Evolutionary conservation across 2,888 invertebrate genomes (phyloP).

Genomic region (Cephus spinipes): DNA sequence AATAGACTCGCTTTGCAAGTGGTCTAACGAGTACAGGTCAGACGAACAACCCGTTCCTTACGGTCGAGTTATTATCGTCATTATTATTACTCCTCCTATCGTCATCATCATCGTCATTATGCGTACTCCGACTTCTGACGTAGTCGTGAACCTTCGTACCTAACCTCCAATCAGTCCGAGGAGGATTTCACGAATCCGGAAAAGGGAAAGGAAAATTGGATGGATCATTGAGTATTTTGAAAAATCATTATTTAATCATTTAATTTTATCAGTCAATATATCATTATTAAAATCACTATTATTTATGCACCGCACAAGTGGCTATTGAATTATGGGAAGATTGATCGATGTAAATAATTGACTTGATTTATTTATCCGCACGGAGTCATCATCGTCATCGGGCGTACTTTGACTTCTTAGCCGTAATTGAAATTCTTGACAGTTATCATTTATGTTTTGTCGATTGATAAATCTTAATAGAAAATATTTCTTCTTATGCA

Average conservation of each 20-base stretch:
- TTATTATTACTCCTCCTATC: slow-evolving; percentile 1
- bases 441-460: too few species aligned
- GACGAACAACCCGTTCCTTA: slow-evolving; percentile 3
- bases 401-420: too few species aligned
- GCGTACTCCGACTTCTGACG: not conserved
- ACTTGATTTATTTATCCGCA: not conserved
- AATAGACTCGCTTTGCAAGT: not conserved
- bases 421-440: too few species aligned
- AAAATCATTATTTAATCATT: not conserved
- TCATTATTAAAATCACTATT: not conserved
- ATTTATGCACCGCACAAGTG: not conserved
- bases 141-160: not conserved
- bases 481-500: too few species aligned
- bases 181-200: not conserved
- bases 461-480: too few species aligned
- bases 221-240: not conserved
- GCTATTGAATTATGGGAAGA: not conserved
- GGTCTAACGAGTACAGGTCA: slow-evolving; percentile 3
- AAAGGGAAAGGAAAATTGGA: not conserved
- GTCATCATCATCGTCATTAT: not conserved
- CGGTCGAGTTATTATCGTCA: slow-evolving; percentile 7
- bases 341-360: not conserved
- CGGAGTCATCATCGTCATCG: too few species aligned
- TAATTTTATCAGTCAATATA: not conserved
- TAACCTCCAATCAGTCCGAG: not conserved